These are phyloP conservation scores for Therioaphis trifolii DNA, from an alignment of 2,888 invertebrate species.

Conservation along the genomic window DNA sequence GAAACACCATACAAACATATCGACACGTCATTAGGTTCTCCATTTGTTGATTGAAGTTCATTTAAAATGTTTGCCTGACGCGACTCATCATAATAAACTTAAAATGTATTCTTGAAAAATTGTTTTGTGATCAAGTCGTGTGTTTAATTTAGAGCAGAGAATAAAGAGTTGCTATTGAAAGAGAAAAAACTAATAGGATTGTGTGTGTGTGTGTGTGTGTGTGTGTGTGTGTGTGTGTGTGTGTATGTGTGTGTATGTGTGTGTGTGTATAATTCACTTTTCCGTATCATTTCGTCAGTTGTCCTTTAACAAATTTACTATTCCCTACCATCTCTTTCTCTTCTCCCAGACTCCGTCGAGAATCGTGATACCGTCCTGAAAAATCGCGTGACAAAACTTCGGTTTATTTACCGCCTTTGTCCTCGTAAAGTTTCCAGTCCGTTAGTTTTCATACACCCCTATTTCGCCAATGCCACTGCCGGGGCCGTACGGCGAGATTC, in stretches of 20 bases:
- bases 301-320: slow-evolving; percentile 38
- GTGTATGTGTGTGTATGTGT: too few relatives aligned
- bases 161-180: too few relatives aligned
- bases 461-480: not conserved
- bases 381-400: slow-evolving; percentile 39
- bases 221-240: too few relatives aligned
- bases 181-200: too few relatives aligned
- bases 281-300: slow-evolving; percentile 47
- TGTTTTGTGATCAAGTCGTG: too few relatives aligned
- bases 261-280: slow-evolving; percentile 42
- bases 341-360: not conserved
- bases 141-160: not conserved
- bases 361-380: slow-evolving; percentile 19
- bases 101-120: not conserved
- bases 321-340: not conserved
- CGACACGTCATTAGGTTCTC: too few relatives aligned
- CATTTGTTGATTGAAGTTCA: too few relatives aligned
- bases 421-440: slow-evolving; percentile 54
- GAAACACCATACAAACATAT: too few relatives aligned
- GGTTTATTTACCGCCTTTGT: slow-evolving; percentile 58
- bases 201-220: too few relatives aligned
- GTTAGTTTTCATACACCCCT: slow-evolving; percentile 44
- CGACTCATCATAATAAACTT: too few relatives aligned
- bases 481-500: slow-evolving; percentile 17
- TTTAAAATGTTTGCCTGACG: too few relatives aligned